Conservation (phyloP, 1,140 invertebrate genomes). For the Zophobas atratus region DNA sequence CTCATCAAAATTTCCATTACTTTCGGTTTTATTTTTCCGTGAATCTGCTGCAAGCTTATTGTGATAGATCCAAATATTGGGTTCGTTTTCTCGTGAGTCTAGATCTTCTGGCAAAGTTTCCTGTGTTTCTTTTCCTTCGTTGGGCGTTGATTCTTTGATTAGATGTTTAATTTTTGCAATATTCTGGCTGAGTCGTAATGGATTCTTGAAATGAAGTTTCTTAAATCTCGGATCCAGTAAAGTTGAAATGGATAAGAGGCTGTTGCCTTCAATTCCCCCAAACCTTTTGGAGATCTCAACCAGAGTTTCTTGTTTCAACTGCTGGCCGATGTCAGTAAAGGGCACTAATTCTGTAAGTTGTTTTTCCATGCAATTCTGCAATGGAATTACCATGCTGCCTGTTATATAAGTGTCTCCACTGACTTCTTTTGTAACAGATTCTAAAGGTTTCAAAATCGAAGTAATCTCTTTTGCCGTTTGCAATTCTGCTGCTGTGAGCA, state of each 20-base stretch:
- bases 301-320: slow-evolving; percentile 6
- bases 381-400: slow-evolving; percentile 32
- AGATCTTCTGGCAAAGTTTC: no score
- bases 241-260: slow-evolving; percentile 24
- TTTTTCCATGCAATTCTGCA: slow-evolving; percentile 29
- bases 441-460: slow-evolving; percentile 49
- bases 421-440: slow-evolving; percentile 20
- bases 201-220: slow-evolving; percentile 42
- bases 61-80: no score
- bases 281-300: slow-evolving; percentile 29
- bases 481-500: slow-evolving; percentile 49
- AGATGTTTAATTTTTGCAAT: slow-evolving; percentile 9
- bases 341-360: not conserved
- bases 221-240: slow-evolving; percentile 48
- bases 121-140: not conserved
- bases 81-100: no score
- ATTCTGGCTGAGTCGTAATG: slow-evolving; percentile 5
- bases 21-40: no score
- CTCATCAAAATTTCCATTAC: no score
- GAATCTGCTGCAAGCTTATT: no score
- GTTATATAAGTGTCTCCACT: slow-evolving; percentile 37
- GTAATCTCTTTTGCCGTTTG: slow-evolving; percentile 47
- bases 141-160: slow-evolving; percentile 2
- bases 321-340: not conserved
- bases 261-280: slow-evolving; percentile 6